Evolutionary conservation across 2,113 vertebrate species (phyloP), one percentile per base, ranked within the genome.

Genomic region (Arizona elegans): DNA sequence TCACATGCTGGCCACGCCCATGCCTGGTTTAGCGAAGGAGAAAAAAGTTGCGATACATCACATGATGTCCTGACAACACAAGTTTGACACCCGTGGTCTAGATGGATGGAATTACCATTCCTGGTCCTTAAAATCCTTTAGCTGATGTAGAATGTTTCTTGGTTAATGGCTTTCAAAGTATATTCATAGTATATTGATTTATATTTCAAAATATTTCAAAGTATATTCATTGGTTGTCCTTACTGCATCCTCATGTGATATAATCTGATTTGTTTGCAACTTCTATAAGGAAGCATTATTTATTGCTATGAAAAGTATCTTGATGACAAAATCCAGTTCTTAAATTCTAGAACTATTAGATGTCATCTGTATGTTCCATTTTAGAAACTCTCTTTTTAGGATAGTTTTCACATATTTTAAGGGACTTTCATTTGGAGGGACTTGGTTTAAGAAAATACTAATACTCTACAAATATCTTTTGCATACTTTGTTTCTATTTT

Each of bases 61-160:
- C 23, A 1, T 58, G 23, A 24, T 7, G 0, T 23, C 2, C 2
- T 24, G 8, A 24, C 23, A 3, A 59, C 0, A 0, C 2, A 8
- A 24, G 8, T 59, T 24, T 9, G 58, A 59, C 23, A 24, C 23
- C 58, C 8, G 8, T 59, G 58, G 56, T 59, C 56, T 59, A 59
- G 56, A 59, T 38, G 15, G n/a, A 33, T 81, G 33, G 70, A 81
- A 38, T 21, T 81, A 81, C 17, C 33, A 81, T 43, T 38, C n/a
- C n/a, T 75, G n/a, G n/a, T 13, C n/a, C 38, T 47, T 12, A 86
- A 87, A 5, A 26, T 52, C 54, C 13, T 29, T 59, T 13, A 17
- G 43, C 8, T 11, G 24, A 47, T 50, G 26, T 86, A 59, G 47
- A 59, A 19, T 50, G 5, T 29, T 59, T 50, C 13, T 26, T 86